Evolutionary conservation across 2,888 invertebrate species (phyloP).

Genomic region (Ormyrus nitidulus): DNA sequence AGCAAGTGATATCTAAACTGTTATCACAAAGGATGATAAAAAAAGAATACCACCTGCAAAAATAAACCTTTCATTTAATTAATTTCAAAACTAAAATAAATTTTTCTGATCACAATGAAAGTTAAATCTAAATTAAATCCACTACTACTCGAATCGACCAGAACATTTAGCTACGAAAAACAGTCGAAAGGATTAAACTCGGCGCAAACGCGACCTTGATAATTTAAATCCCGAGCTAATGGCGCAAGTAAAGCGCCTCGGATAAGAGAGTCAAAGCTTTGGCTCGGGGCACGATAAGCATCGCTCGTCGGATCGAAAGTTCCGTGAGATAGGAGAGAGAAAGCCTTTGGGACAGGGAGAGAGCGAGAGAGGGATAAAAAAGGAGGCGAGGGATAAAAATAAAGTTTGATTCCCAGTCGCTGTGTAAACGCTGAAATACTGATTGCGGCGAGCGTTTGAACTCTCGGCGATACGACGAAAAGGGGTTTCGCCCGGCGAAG

Average conservation of each 20-base stretch:
- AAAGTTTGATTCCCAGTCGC: constrained; percentile 51
- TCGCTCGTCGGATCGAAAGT: constrained; percentile 37
- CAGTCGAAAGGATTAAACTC: background rate
- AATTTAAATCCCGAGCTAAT: constrained; percentile 15
- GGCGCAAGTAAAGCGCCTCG: background rate
- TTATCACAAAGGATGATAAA: no score
- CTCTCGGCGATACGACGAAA: constrained; percentile 40
- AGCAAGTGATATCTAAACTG: no score
- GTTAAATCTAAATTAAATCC: background rate
- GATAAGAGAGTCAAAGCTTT: background rate
- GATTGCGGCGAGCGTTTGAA: constrained; percentile 57
- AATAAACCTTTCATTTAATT: no score
- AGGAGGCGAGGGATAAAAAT: constrained; percentile 56
- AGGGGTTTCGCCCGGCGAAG: constrained; percentile 48
- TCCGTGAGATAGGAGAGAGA: constrained; percentile 15
- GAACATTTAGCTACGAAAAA: background rate
- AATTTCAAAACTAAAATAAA: no score
- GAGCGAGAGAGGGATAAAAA: background rate
- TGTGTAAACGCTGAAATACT: constrained; percentile 54
- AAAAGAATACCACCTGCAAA: no score
- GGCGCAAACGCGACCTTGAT: no score
- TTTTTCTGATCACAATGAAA: no score
- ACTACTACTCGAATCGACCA: background rate
- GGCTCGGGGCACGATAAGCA: constrained; percentile 20
- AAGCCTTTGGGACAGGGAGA: background rate